Conservation (phyloP, 2,113 vertebrate species). For the Scomber japonicus region DNA sequence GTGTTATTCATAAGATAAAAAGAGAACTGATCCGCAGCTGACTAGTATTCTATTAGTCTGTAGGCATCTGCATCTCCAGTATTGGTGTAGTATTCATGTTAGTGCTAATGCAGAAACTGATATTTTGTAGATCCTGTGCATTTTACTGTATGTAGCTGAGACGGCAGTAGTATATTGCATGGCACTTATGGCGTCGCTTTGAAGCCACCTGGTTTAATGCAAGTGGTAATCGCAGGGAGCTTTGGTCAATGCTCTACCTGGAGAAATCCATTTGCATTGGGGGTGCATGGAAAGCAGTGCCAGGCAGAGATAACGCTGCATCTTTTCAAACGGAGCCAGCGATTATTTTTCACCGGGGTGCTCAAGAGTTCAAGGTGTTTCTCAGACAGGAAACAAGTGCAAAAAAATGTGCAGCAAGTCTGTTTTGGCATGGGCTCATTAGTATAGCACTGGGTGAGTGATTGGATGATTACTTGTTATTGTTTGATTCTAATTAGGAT, state of each 20-base stretch:
- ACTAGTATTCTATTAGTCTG: constrained; percentile 25
- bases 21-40: constrained; percentile 26
- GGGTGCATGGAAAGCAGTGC: constrained; percentile 41
- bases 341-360: constrained; percentile 47
- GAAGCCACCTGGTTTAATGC: constrained; percentile 55
- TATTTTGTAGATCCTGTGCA: constrained; percentile 26
- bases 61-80: constrained; percentile 22
- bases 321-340: constrained; percentile 49
- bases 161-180: constrained; percentile 26
- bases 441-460: constrained; percentile 60
- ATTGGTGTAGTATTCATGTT: constrained; percentile 4
- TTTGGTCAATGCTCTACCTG: constrained; percentile 63
- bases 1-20: constrained; percentile 43
- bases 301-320: constrained; percentile 62
- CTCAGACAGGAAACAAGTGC: constrained; percentile 40
- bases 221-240: constrained; percentile 50
- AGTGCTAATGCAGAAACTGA: constrained; percentile 15
- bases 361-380: constrained; percentile 66
- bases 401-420: constrained; percentile 28
- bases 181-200: constrained; percentile 59
- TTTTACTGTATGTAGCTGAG: background rate
- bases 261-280: constrained; percentile 66
- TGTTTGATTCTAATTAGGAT: constrained; percentile 75
- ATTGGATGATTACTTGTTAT: constrained; percentile 69
- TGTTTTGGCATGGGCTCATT: constrained; percentile 57